Evolutionary conservation across 2,797 vertebrate genomes (phyloP), one percentile per base, ranked within the genome.

Genomic region (Xerus rutilus): DNA sequence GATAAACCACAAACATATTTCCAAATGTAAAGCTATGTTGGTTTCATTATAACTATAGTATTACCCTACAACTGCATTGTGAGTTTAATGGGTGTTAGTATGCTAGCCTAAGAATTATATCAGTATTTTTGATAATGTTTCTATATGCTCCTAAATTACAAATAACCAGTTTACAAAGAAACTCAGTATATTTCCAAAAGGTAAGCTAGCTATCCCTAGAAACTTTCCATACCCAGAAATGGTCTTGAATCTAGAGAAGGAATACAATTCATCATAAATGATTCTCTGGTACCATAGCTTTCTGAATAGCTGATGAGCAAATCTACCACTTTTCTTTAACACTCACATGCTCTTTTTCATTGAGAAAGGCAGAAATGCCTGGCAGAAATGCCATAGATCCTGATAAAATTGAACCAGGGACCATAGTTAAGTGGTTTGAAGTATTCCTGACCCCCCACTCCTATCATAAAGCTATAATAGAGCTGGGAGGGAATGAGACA

Each of bases 221-320:
- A 62, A 85, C 9, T 49, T 92, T 20, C 7, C 14, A 95, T 17
- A 87, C 10, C 5, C 9, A 65, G 59, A 45, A 87, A 89, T 18
- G 15, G 13, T 10, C 78, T 92, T 95, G 70, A 90, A 93, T 45
- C 20, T 81, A 52, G 2, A 81, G 14, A 84, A 8, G 69, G 8
- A 23, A 45, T 52, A 52, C 9, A 89, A 49, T 67, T 86, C 45
- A 72, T 9, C 32, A 74, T 43, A 93, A 81, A 77, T 81, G 81
- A 81, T 77, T 76, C 28, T 76, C 62, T 79, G 12, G 21, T 85
- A 82, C 3, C 57, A 74, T 54, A 88, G 54, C 25, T 23, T 76
- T 91, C 35, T 67, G n/a, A 95, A 70, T n/a, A 88, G n/a, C 20
- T 95, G 28, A 86, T 65, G 35, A 88, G 10, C n/a, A 93, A 87